Conservation (phyloP, 2,113 vertebrate species). For the Narcine bancroftii region DNA sequence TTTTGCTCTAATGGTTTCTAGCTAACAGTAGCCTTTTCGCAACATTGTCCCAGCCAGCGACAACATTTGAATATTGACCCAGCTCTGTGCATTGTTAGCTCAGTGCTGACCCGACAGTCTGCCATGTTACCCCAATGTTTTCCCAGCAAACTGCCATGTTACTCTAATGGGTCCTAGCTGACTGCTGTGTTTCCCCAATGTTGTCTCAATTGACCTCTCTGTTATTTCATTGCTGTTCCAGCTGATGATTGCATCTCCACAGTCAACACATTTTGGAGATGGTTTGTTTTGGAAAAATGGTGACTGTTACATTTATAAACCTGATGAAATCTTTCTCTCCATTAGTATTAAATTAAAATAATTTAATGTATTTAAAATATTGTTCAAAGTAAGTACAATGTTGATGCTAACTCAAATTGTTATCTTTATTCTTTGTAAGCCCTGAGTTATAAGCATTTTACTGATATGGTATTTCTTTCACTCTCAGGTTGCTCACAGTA, state of each 20-base stretch:
- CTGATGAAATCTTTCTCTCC: neutral
- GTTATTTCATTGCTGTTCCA: neutral
- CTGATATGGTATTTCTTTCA: constrained; percentile 40
- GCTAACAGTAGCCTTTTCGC: neutral
- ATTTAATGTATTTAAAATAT: neutral
- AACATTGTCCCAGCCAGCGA: neutral
- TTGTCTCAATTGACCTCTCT: neutral
- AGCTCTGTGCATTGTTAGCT: too few relatives aligned
- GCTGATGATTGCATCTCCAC: neutral
- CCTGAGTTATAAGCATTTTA: neutral
- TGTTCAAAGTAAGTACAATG: neutral
- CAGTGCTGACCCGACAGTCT: too few relatives aligned
- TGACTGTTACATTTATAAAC: neutral
- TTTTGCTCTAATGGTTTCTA: neutral
- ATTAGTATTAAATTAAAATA: neutral
- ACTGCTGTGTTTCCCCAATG: neutral
- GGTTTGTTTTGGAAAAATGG: neutral
- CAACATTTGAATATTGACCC: too few relatives aligned
- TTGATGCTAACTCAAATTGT: neutral
- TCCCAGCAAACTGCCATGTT: neutral
- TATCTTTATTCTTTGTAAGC: neutral
- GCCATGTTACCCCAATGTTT: neutral
- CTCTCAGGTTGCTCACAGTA: constrained; percentile 69
- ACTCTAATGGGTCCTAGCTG: neutral
- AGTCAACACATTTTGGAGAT: neutral